These are phyloP conservation scores for Pomatostomus ruficeps DNA, from an alignment of 2,113 vertebrate species.

Conservation along the genomic window DNA sequence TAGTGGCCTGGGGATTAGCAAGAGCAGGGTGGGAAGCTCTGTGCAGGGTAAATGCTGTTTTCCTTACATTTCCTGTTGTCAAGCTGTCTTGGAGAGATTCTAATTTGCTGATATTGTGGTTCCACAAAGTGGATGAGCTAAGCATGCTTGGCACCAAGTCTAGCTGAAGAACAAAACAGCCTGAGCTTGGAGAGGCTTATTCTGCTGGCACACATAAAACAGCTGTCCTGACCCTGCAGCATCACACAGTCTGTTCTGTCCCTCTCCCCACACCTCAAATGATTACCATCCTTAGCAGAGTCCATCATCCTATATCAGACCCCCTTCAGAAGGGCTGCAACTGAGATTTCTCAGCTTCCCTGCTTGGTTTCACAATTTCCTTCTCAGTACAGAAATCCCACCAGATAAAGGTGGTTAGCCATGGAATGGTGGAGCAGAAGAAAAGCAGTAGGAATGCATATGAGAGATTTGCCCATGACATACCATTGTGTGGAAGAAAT, in stretches of 20 bases:
- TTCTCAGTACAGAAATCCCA: not conserved
- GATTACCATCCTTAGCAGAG: not conserved
- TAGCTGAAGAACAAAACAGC: not conserved
- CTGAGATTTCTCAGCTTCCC: not conserved
- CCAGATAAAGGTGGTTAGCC: not conserved
- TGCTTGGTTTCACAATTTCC: not conserved
- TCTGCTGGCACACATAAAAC: not conserved
- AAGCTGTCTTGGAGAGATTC: not conserved
- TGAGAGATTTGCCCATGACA: not conserved
- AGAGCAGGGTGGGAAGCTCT: not conserved
- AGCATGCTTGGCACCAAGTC: not conserved
- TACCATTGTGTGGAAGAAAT: not conserved
- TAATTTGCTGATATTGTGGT: not conserved
- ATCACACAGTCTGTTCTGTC: not conserved
- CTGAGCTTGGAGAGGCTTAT: rapidly evolving
- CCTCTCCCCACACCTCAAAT: rapidly evolving
- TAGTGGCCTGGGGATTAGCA: not conserved
- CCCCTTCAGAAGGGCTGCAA: not conserved
- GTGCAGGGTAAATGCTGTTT: not conserved
- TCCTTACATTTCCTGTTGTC: not conserved
- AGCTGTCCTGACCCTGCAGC: not conserved
- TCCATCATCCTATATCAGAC: too few species aligned
- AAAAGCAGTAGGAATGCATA: rapidly evolving
- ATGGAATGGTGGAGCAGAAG: not conserved
- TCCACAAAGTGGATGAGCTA: not conserved